Percentiles rank a stretch among this genome's conserved stretches.
phyloP scores from a whole-genome alignment of 2,888 invertebrate species.

The Drosophila anceps region DNA sequence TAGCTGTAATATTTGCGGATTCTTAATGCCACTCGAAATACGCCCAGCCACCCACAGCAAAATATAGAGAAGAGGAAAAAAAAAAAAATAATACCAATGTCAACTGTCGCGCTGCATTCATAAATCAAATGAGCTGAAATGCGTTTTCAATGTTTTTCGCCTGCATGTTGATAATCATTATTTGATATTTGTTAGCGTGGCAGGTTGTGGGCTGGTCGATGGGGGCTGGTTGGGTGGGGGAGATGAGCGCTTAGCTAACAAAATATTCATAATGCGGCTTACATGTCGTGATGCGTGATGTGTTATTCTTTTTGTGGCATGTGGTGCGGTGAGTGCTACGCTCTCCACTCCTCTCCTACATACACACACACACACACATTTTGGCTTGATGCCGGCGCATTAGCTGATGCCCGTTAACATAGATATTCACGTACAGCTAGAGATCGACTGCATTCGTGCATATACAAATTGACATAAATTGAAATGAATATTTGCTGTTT shows the following conservation, averaged over 20 bases:
- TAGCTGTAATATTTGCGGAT: constrained; percentile 53
- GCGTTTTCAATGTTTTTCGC: constrained; percentile 73
- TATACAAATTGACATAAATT: constrained; percentile 61
- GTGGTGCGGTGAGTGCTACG: constrained; percentile 37
- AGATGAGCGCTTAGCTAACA: constrained; percentile 59
- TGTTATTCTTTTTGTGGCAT: constrained; percentile 73
- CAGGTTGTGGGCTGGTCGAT: not conserved
- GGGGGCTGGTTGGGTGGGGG: not conserved
- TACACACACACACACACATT: constrained; percentile 2
- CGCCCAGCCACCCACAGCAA: not conserved
- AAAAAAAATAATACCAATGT: constrained; percentile 44
- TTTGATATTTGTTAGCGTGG: constrained; percentile 49
- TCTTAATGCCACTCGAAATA: constrained; percentile 9
- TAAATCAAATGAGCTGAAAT: constrained; percentile 77
- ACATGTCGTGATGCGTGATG: constrained; percentile 75
- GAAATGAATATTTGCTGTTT: constrained; percentile 65
- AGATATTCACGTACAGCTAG: not conserved
- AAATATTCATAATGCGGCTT: constrained; percentile 79
- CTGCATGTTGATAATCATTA: constrained; percentile 71
- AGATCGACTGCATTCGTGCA: constrained; percentile 22
- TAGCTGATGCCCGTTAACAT: constrained; percentile 28
- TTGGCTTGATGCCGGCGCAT: constrained; percentile 57
- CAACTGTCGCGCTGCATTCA: constrained; percentile 70
- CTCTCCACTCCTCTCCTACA: not conserved
- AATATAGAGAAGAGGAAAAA: not conserved